Evolutionary conservation across 2,113 vertebrate species (phyloP), one percentile per base, ranked within the genome.

Genomic region (Catharus fuscescens): DNA sequence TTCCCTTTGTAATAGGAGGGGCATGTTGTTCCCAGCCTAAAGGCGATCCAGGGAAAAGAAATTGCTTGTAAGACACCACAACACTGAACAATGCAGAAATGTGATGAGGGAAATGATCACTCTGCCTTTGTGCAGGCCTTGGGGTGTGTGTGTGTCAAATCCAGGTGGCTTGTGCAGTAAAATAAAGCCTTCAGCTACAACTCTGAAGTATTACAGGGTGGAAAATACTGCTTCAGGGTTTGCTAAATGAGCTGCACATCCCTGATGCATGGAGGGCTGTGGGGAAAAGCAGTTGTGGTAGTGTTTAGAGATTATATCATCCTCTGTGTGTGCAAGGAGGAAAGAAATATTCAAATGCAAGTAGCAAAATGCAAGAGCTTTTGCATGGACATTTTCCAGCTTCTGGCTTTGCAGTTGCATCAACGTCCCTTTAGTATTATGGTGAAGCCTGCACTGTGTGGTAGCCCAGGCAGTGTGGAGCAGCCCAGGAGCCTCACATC

Each of bases 301-400:
- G 54, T 66, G 11, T 65, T 79, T 47, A 42, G 90, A 62, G 48
- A 14, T 52, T 7, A 8, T 23, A 14, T 31, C 12, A 1, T 34
- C 67, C 32, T 6, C 16, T 7, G 7, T 23, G 28, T 8, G 5
- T 50, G 59, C 28, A 19, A 50, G 5, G 18, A 61, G 54, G 56
- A 77, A 28, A 82, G 31, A 88, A 86, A 45, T 38, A n/a, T 48
- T 10, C 19, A 57, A 82, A 44, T 28, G 13, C 44, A 64, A 69
- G 47, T 8, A 69, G 42, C 59, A 52, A 52, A 52, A 52, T 52
- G n/a, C 12, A 1, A 59, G 67, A 85, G 14, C 4, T 82, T 88
- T 84, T 2, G 3, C 0, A 0, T 18, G 45, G 80, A 26, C 5
- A 1, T 67, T 36, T 74, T 29, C 24, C 47, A 53, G 40, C n/a